Evolutionary conservation across 2,888 invertebrate genomes (phyloP).

Genomic region (Apantesis nais): DNA sequence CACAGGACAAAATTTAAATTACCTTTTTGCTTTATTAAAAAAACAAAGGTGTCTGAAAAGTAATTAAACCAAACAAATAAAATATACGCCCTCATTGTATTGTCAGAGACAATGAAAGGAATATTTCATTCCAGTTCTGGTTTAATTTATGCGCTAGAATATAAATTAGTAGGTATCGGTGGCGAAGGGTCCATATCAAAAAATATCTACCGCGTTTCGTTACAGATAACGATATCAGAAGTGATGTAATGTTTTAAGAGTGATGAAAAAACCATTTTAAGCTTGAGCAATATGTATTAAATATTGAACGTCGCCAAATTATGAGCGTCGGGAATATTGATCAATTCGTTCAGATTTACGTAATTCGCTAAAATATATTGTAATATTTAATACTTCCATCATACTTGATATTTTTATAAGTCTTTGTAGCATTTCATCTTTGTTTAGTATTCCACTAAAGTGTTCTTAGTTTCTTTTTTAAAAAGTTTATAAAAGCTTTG

Average conservation of each 20-base stretch:
- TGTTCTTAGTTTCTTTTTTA: background rate
- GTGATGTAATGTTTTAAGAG: background rate
- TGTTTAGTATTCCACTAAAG: background rate
- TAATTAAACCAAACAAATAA: conserved; percentile 4
- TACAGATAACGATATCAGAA: background rate
- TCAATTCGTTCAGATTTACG: background rate
- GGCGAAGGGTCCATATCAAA: background rate
- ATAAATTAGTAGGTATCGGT: conserved; percentile 1
- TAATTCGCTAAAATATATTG: background rate
- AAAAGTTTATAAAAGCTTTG: background rate
- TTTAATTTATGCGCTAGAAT: conserved; percentile 21
- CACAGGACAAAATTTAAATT: background rate
- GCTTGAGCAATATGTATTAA: background rate
- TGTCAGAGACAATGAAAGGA: conserved; percentile 26
- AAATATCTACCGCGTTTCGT: background rate
- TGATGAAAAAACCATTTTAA: background rate
- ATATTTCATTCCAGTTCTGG: conserved; percentile 19
- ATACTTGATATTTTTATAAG: background rate
- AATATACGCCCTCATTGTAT: conserved; percentile 28
- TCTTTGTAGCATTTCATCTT: background rate
- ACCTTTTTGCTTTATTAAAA: background rate
- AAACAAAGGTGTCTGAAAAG: conserved; percentile 8
- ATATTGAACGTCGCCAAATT: background rate
- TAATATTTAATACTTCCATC: background rate
- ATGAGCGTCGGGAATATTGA: background rate